Conservation (phyloP, 2,888 invertebrate species). For the Tetheella fluctuosa region DNA sequence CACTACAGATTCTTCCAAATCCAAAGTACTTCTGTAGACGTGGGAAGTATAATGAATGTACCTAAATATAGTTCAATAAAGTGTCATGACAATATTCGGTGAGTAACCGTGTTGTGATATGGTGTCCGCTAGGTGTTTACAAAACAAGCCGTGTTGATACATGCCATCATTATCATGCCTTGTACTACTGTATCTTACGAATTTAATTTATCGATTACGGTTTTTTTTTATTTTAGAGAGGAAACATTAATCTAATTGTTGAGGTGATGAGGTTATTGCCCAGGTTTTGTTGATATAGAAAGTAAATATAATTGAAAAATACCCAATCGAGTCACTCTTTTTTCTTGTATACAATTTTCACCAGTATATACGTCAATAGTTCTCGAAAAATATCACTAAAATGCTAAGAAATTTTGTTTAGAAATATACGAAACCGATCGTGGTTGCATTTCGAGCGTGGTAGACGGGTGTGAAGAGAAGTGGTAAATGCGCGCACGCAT, state of each 20-base stretch:
- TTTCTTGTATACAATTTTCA: too few relatives aligned
- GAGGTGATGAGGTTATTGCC: not conserved
- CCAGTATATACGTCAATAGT: too few relatives aligned
- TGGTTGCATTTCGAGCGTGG: not conserved
- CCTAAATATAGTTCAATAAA: slow-evolving; percentile 26
- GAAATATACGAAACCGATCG: not conserved
- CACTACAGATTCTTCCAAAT: too few relatives aligned
- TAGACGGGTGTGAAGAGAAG: slow-evolving; percentile 17
- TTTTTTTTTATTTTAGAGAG: not conserved
- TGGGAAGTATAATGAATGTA: slow-evolving; percentile 14
- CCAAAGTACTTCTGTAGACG: slow-evolving; percentile 6
- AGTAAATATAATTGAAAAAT: too few relatives aligned
- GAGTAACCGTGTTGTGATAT: slow-evolving; percentile 55
- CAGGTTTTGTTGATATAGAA: too few relatives aligned
- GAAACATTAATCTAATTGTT: not conserved
- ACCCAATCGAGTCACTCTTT: too few relatives aligned
- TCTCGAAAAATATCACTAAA: too few relatives aligned
- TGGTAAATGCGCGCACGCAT: slow-evolving; percentile 50
- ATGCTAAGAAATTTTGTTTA: not conserved
- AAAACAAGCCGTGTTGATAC: slow-evolving; percentile 54
- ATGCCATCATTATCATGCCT: slow-evolving; percentile 38
- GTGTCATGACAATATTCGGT: slow-evolving; percentile 50
- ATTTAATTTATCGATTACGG: not conserved
- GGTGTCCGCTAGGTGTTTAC: slow-evolving; percentile 54
- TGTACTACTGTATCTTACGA: slow-evolving; percentile 37